Evolutionary conservation across 2,888 invertebrate species (phyloP).

Genomic region (Pristionchus maxplancki): DNA sequence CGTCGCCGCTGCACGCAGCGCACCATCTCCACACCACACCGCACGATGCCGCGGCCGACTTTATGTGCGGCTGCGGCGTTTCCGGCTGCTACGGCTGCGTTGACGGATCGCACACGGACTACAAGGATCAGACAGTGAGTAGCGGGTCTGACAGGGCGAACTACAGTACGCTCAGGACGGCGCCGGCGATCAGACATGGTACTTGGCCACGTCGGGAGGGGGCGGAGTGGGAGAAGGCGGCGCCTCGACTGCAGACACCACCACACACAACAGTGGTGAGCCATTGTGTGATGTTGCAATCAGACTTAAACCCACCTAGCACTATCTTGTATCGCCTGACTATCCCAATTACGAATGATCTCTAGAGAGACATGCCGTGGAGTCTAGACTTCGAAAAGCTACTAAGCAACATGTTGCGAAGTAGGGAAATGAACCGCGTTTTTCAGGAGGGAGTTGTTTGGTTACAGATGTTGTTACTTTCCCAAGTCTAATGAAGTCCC

Average conservation of each 20-base stretch:
- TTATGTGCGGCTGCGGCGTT: neutral
- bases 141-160: neutral
- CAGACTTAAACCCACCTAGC: too few species aligned
- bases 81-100: conserved; percentile 19
- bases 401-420: too few species aligned
- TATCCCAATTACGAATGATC: too few species aligned
- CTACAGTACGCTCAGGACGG: neutral
- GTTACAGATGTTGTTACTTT: too few species aligned
- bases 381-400: too few species aligned
- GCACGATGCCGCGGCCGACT: neutral
- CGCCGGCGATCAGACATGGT: conserved; percentile 14
- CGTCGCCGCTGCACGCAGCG: conserved; percentile 26
- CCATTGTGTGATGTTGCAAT: neutral
- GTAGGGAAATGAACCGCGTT: too few species aligned
- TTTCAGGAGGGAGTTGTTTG: too few species aligned
- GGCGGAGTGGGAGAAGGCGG: conserved; percentile 26
- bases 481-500: too few species aligned
- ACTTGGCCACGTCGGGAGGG: neutral
- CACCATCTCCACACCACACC: neutral
- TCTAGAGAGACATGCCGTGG: too few species aligned
- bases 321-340: too few species aligned
- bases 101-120: neutral
- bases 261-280: neutral
- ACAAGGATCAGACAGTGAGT: conserved; percentile 8
- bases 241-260: conserved; percentile 13